A percentile compares a stretch with the other conserved stretches of the same genome.
phyloP scores from a whole-genome alignment of 2,888 invertebrate species.

The Lathronympha strigana region DNA sequence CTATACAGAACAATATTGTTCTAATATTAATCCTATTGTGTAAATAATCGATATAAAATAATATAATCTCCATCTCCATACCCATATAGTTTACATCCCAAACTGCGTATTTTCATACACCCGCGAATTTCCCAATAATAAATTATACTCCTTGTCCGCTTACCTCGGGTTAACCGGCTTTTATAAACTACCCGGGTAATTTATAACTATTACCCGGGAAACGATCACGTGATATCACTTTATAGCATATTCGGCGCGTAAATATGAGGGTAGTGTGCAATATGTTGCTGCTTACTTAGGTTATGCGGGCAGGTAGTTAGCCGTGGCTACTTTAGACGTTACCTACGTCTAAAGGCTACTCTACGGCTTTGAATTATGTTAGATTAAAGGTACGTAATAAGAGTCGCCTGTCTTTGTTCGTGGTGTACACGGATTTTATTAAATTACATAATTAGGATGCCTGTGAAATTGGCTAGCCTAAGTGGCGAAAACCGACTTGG shows the following conservation, averaged over 20 bases:
- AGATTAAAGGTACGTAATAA: background rate
- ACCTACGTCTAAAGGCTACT: too few species aligned
- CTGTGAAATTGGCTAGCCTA: too few species aligned
- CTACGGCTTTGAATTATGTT: constrained; percentile 11
- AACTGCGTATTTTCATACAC: constrained; percentile 73
- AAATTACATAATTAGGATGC: background rate
- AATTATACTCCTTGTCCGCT: constrained; percentile 82
- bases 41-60: constrained; percentile 8
- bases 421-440: background rate
- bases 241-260: constrained; percentile 80
- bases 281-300: constrained; percentile 55
- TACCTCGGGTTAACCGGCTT: constrained; percentile 84
- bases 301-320: constrained; percentile 11
- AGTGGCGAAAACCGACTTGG: too few species aligned
- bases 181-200: constrained; percentile 84
- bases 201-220: constrained; percentile 83
- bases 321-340: constrained; percentile 2
- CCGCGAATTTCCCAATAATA: constrained; percentile 81
- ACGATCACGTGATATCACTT: constrained; percentile 84
- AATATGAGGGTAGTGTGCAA: constrained; percentile 76
- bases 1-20: background rate
- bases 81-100: constrained; percentile 36
- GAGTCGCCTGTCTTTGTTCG: background rate
- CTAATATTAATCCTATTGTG: background rate
- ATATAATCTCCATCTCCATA: constrained; percentile 27